Conservation (phyloP, 1,140 invertebrate genomes). For the Drosophila miranda region DNA sequence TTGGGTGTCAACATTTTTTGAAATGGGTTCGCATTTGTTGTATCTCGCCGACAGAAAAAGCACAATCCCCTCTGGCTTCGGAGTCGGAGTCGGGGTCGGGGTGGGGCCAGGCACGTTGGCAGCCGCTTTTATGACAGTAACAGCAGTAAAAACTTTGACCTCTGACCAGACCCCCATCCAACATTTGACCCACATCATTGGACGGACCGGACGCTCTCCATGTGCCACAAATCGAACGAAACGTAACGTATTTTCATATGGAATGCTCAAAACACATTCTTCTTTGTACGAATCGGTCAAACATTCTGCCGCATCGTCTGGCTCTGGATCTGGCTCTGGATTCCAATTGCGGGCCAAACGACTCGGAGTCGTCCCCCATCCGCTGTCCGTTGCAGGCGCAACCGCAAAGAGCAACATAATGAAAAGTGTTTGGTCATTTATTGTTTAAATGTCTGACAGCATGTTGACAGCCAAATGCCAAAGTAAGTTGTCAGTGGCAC, state of each 20-base stretch:
- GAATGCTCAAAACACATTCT: slow-evolving; percentile 33
- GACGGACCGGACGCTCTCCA: slow-evolving; percentile 11
- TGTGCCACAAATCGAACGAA: slow-evolving; percentile 29
- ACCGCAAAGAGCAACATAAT: slow-evolving; percentile 79
- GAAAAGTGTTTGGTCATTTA: slow-evolving; percentile 81
- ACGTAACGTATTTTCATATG: slow-evolving; percentile 29
- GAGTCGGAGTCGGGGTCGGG: background rate
- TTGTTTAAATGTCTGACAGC: slow-evolving; percentile 80
- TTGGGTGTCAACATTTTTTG: slow-evolving; percentile 78
- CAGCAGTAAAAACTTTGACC: slow-evolving; percentile 76
- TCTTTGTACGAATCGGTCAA: slow-evolving; percentile 42
- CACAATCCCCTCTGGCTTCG: slow-evolving; percentile 10
- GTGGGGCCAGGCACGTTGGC: slow-evolving; percentile 28
- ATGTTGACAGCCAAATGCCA: slow-evolving; percentile 79
- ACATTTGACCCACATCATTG: slow-evolving; percentile 67
- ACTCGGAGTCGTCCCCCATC: slow-evolving; percentile 28
- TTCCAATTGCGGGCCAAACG: slow-evolving; percentile 23
- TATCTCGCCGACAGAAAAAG: slow-evolving; percentile 38
- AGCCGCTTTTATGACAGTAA: slow-evolving; percentile 79
- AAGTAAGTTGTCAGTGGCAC: slow-evolving; percentile 75
- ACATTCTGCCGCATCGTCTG: slow-evolving; percentile 5
- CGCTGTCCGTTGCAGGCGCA: slow-evolving; percentile 49
- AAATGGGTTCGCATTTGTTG: slow-evolving; percentile 63
- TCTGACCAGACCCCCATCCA: slow-evolving; percentile 31
- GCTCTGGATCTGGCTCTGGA: background rate